Percentiles rank a stretch among this genome's conserved stretches.
phyloP scores from a whole-genome alignment of 2,888 invertebrate genomes.

The Lithosia quadra region DNA sequence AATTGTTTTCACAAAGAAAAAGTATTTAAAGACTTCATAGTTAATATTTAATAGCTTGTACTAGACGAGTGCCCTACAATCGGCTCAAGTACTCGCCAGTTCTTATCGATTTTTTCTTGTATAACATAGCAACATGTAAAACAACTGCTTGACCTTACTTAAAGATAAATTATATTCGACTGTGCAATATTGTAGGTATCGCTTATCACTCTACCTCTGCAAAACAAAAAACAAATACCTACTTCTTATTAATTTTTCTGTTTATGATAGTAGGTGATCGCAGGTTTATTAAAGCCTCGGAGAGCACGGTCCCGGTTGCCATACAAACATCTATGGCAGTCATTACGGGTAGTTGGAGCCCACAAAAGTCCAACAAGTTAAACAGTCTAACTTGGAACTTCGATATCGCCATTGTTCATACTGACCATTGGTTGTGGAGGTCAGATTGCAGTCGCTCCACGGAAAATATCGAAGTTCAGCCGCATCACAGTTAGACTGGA shows the following conservation, averaged over 20 bases:
- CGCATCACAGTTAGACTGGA: too few relatives aligned
- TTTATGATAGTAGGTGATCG: too few relatives aligned
- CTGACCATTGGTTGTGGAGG: too few relatives aligned
- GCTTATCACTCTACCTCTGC: constrained; percentile 10
- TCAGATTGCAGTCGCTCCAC: too few relatives aligned
- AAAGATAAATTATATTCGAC: constrained; percentile 34
- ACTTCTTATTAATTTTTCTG: not conserved
- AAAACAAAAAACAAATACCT: not conserved
- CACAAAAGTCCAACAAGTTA: too few relatives aligned
- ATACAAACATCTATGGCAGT: too few relatives aligned
- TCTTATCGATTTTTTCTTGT: constrained; percentile 23
- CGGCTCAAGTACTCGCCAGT: constrained; percentile 4
- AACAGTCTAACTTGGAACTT: too few relatives aligned
- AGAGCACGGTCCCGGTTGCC: too few relatives aligned
- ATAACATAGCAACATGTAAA: constrained; percentile 15
- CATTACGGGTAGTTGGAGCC: too few relatives aligned
- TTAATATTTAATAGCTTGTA: constrained; percentile 1
- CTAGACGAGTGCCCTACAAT: not conserved
- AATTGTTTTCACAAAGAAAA: not conserved
- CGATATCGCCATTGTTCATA: too few relatives aligned
- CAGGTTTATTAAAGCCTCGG: too few relatives aligned
- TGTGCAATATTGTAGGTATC: constrained; percentile 9
- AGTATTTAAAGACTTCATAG: not conserved
- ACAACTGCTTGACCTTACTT: constrained; percentile 34
- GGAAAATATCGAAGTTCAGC: too few relatives aligned